These are phyloP conservation scores for Pollenia angustigena DNA, from an alignment of 2,888 invertebrate species.

Conservation along the genomic window DNA sequence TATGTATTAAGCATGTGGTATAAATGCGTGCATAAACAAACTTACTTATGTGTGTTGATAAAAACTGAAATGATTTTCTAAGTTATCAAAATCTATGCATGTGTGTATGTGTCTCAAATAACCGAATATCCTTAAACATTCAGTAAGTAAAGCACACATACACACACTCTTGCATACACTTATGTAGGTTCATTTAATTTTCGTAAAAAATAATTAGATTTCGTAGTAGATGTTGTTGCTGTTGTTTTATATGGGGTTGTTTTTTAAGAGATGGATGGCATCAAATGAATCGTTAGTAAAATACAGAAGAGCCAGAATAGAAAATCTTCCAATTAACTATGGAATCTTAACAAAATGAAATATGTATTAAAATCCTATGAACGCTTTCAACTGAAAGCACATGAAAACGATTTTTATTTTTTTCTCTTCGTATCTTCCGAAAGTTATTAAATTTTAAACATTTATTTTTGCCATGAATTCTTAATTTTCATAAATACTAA, in stretches of 20 bases:
- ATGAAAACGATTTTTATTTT: not conserved
- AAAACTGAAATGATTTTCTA: slow-evolving; percentile 13
- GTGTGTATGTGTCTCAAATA: not conserved
- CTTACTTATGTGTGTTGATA: not conserved
- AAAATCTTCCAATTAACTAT: slow-evolving; percentile 9
- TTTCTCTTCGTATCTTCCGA: not conserved
- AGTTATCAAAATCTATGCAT: slow-evolving; percentile 32
- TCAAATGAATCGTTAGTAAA: slow-evolving; percentile 48
- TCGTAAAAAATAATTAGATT: slow-evolving; percentile 56
- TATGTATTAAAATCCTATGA: not conserved
- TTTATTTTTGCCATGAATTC: slow-evolving; percentile 22
- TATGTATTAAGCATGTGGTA: slow-evolving; percentile 53
- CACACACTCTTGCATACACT: not conserved
- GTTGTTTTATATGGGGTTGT: slow-evolving; percentile 28
- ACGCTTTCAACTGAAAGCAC: not conserved
- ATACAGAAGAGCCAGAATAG: not conserved
- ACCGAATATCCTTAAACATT: slow-evolving; percentile 7
- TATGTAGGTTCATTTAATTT: not conserved
- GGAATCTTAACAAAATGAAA: slow-evolving; percentile 2
- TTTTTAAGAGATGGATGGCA: slow-evolving; percentile 19
- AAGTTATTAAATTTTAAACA: slow-evolving; percentile 37
- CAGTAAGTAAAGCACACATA: slow-evolving; percentile 38
- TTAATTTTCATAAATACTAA: slow-evolving; percentile 34
- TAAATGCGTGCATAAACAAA: slow-evolving; percentile 34
- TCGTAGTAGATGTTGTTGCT: slow-evolving; percentile 9